Percentiles rank a stretch among this genome's conserved stretches.
phyloP scores from a whole-genome alignment of 2,888 invertebrate species.

The Dicranocentrus wangi region DNA sequence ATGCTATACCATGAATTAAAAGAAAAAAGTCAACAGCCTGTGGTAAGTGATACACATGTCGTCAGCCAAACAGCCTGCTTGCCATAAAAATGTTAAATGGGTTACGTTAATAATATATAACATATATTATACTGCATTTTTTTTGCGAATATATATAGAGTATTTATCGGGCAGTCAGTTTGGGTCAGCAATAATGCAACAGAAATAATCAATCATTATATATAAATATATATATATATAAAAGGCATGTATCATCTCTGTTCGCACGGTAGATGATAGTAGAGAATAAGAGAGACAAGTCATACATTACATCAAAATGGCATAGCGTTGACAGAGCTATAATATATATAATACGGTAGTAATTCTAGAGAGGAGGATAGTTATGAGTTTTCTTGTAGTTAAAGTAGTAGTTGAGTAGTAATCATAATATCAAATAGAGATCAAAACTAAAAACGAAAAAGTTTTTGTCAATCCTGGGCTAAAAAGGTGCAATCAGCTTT shows the following conservation, averaged over 20 bases:
- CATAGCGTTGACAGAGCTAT: conserved; percentile 69
- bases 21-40: conserved; percentile 47
- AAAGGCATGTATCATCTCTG: conserved; percentile 53
- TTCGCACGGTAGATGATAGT: conserved; percentile 42
- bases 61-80: conserved; percentile 73
- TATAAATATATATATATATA: no score
- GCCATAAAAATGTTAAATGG: conserved; percentile 43
- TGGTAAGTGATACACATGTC: conserved; percentile 59
- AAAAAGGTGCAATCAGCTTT: no score
- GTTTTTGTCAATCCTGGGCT: no score
- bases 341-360: no score
- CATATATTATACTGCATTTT: conserved; percentile 21
- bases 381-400: no score
- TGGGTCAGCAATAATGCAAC: conserved; percentile 57
- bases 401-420: no score
- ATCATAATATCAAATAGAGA: no score
- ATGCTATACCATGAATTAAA: conserved; percentile 62
- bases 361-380: no score
- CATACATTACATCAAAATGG: conserved; percentile 68
- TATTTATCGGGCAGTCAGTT: conserved; percentile 46
- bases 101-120: conserved; percentile 39
- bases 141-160: no score
- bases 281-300: conserved; percentile 22
- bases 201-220: conserved; percentile 49
- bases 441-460: no score